Percentiles rank a stretch among this genome's conserved stretches.
Evolutionary conservation across 1,140 invertebrate species (phyloP).

Genomic region (Brachionus plicatilis): DNA sequence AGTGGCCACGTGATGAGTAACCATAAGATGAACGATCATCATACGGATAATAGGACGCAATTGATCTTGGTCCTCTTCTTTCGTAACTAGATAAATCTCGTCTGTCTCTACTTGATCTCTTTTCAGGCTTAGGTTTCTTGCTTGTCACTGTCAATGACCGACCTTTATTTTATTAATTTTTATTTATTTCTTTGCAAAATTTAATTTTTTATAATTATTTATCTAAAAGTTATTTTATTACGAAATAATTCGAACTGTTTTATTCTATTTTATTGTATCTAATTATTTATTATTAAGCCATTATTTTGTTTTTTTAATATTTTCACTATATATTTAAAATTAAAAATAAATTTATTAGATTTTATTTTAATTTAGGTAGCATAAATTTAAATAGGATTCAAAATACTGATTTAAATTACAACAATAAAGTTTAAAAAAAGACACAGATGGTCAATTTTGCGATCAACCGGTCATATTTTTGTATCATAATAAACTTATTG

Average conservation of each 20-base stretch:
- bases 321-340: too few species aligned
- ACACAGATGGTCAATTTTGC: too few species aligned
- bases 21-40: background rate
- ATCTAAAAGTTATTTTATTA: background rate
- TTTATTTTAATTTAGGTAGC: too few species aligned
- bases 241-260: background rate
- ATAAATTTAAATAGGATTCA: too few species aligned
- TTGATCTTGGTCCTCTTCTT: background rate
- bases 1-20: background rate
- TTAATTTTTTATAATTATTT: background rate
- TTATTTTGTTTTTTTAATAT: background rate
- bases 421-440: too few species aligned
- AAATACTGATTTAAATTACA: too few species aligned
- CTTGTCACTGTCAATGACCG: constrained; percentile 9
- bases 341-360: too few species aligned
- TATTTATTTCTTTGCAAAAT: background rate
- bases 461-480: too few species aligned
- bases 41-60: background rate
- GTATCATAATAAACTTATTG: too few species aligned
- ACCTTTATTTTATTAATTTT: constrained; percentile 14
- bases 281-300: background rate
- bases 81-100: background rate
- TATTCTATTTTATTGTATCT: too few species aligned
- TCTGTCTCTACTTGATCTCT: background rate
- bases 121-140: constrained; percentile 19